Evolutionary conservation across 1,140 invertebrate genomes (phyloP).

Genomic region (Varroa destructor): DNA sequence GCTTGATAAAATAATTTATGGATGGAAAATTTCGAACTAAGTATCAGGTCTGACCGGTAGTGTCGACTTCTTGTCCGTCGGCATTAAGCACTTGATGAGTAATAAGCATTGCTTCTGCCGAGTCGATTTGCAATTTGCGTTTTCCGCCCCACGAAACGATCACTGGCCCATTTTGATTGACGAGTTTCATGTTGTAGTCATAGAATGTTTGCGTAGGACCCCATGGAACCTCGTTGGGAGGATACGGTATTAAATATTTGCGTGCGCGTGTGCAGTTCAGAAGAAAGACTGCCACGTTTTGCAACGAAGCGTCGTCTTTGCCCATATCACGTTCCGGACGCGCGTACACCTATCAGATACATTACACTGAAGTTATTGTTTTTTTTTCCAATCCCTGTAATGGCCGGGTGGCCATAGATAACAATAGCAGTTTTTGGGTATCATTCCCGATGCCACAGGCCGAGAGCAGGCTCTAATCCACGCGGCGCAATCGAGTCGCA

Average conservation of each 20-base stretch:
- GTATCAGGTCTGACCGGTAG: constrained; percentile 28
- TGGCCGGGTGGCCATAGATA: too few species aligned
- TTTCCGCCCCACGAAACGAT: constrained; percentile 39
- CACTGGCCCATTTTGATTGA: constrained; percentile 38
- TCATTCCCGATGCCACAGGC: too few species aligned
- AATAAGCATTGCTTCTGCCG: constrained; percentile 36
- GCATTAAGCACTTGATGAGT: constrained; percentile 38
- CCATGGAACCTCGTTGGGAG: constrained; percentile 40
- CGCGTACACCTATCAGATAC: constrained; percentile 36
- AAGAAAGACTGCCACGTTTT: constrained; percentile 38
- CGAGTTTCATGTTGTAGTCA: constrained; percentile 38
- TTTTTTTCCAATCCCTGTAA: too few species aligned
- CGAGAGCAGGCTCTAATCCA: too few species aligned
- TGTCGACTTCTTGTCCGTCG: constrained; percentile 37
- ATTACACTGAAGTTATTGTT: too few species aligned
- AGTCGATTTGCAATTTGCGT: constrained; percentile 37
- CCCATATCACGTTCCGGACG: constrained; percentile 37
- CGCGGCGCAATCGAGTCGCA: too few species aligned
- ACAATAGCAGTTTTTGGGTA: too few species aligned
- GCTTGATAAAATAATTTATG: too few species aligned
- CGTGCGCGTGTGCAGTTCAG: constrained; percentile 38
- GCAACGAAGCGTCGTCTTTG: constrained; percentile 34
- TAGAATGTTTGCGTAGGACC: constrained; percentile 39
- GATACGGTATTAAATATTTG: constrained; percentile 37
- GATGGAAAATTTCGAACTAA: too few species aligned